A percentile compares a stretch with the other conserved stretches of the same genome.
phyloP scores from a whole-genome alignment of 1,140 invertebrate genomes.

The Drosophila jambulina region DNA sequence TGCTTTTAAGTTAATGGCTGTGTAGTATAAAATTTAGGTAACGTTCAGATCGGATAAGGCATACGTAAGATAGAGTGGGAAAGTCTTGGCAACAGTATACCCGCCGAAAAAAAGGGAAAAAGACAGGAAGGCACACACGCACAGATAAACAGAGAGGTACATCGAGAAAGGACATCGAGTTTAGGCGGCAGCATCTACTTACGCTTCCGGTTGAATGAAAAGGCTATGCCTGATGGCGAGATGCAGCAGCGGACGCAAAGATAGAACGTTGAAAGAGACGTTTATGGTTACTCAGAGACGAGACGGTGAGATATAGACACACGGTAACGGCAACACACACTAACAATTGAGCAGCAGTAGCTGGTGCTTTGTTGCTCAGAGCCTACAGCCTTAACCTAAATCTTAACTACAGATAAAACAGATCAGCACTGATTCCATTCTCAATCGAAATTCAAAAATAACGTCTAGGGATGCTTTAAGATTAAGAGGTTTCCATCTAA shows the following conservation, averaged over 20 bases:
- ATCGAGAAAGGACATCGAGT: slow-evolving; percentile 44
- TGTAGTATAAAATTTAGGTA: slow-evolving; percentile 5
- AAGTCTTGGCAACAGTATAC: slow-evolving; percentile 7
- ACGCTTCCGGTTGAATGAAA: slow-evolving; percentile 72
- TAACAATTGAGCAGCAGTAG: slow-evolving; percentile 29
- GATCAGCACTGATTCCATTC: slow-evolving; percentile 1
- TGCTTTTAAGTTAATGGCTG: neutral
- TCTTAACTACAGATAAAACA: slow-evolving; percentile 10
- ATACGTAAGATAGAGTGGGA: slow-evolving; percentile 22
- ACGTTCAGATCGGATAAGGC: slow-evolving; percentile 3
- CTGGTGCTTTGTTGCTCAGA: slow-evolving; percentile 14
- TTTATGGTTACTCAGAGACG: slow-evolving; percentile 39
- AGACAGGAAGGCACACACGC: slow-evolving; percentile 38
- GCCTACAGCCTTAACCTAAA: slow-evolving; percentile 25
- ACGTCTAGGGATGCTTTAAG: too few species aligned
- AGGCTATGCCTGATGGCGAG: slow-evolving; percentile 60
- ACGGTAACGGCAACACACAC: slow-evolving; percentile 35
- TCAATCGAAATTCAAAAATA: neutral
- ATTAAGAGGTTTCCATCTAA: neutral
- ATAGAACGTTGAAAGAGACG: slow-evolving; percentile 71
- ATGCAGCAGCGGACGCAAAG: slow-evolving; percentile 70
- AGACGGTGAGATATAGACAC: slow-evolving; percentile 31
- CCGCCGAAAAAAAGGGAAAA: slow-evolving; percentile 3
- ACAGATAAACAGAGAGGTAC: slow-evolving; percentile 42
- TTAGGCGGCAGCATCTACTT: slow-evolving; percentile 63